These are phyloP conservation scores for Eledona agricola DNA, from an alignment of 2,888 invertebrate species.

Conservation along the genomic window DNA sequence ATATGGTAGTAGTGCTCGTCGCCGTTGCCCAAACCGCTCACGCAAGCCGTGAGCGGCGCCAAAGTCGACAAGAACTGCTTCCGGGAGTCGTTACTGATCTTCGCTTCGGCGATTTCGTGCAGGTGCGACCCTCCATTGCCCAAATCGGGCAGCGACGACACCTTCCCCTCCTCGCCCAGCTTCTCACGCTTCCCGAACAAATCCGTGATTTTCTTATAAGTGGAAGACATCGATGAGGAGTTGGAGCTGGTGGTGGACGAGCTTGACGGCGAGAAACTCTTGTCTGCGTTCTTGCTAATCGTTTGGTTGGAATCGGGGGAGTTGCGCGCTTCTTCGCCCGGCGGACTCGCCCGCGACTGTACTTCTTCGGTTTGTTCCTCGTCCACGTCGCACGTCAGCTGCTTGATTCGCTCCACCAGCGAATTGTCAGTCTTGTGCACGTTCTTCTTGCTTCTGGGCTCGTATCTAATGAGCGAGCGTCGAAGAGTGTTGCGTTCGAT, in stretches of 20 bases:
- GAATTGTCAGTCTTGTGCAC: conserved; percentile 75
- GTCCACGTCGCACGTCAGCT: conserved; percentile 86
- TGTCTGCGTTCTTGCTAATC: conserved; percentile 60
- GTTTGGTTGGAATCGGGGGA: conserved; percentile 50
- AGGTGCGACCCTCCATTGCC: conserved; percentile 65
- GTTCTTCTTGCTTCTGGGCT: conserved; percentile 62
- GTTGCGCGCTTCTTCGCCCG: conserved; percentile 70
- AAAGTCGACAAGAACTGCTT: conserved; percentile 82
- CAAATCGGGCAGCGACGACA: conserved; percentile 62
- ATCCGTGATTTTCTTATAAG: conserved; percentile 72
- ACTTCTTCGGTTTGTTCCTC: conserved; percentile 63
- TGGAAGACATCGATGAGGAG: conserved; percentile 69
- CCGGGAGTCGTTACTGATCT: conserved; percentile 68
- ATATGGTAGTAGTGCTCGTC: conserved; percentile 71
- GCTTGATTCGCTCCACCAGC: conserved; percentile 84
- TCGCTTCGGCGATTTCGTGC: conserved; percentile 49
- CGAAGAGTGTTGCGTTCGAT: conserved; percentile 85
- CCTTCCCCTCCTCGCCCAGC: conserved; percentile 53
- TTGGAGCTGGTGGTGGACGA: conserved; percentile 68
- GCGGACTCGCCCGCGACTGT: conserved; percentile 71
- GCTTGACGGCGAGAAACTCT: conserved; percentile 69
- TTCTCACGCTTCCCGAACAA: conserved; percentile 65
- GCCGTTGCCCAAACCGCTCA: conserved; percentile 64
- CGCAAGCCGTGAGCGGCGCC: conserved; percentile 82
- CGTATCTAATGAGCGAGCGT: conserved; percentile 75